Conservation (phyloP, 1,140 invertebrate genomes). For the Riptortus pedestris region DNA sequence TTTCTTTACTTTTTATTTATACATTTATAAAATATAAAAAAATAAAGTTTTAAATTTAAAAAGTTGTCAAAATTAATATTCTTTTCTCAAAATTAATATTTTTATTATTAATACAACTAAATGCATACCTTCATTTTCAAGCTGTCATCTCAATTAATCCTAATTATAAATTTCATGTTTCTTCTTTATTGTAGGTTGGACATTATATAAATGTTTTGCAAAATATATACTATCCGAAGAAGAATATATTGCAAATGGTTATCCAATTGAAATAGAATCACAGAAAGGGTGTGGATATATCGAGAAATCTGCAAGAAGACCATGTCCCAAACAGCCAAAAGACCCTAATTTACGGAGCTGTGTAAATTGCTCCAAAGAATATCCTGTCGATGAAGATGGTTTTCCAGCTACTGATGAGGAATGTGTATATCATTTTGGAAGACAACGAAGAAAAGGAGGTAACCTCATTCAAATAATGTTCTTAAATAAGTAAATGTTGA, state of each 20-base stretch:
- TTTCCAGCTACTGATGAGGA: conserved; percentile 56
- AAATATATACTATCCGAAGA: background rate
- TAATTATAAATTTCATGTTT: too few relatives aligned
- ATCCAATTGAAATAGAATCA: background rate
- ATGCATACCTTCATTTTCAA: too few relatives aligned
- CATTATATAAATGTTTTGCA: conserved; percentile 12
- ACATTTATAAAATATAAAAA: too few relatives aligned
- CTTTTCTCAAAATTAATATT: too few relatives aligned
- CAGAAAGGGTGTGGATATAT: conserved; percentile 30
- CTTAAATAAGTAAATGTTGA: too few relatives aligned
- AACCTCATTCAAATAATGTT: too few relatives aligned
- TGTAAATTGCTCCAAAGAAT: conserved; percentile 68
- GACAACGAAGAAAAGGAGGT: conserved; percentile 31
- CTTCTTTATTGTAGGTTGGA: conserved; percentile 43
- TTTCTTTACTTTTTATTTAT: too few relatives aligned
- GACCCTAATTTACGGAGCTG: conserved; percentile 56
- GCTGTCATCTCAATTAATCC: too few relatives aligned
- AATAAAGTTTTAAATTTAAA: too few relatives aligned
- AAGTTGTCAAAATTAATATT: too few relatives aligned
- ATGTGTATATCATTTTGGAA: conserved; percentile 85
- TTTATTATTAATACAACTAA: too few relatives aligned
- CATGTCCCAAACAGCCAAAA: conserved; percentile 34
- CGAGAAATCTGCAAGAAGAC: conserved; percentile 47
- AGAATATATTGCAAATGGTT: conserved; percentile 5
- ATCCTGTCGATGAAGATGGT: conserved; percentile 65